A percentile compares a stretch with the other conserved stretches of the same genome.
Conservation (phyloP, 2,797 vertebrate genomes). For the Myotis findleyi region DNA sequence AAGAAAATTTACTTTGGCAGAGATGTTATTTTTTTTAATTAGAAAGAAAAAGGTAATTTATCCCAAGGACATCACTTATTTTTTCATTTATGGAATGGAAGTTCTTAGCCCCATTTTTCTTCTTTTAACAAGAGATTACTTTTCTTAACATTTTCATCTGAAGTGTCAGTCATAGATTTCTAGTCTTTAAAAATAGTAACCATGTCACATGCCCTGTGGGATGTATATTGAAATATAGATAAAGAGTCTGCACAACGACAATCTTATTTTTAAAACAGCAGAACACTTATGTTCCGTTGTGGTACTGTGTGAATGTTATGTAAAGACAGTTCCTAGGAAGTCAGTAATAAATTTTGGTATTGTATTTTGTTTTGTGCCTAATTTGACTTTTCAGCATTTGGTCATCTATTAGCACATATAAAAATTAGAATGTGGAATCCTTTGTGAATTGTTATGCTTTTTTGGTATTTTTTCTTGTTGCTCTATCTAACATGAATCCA, state of each 20-base stretch:
- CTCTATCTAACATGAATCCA: constrained; percentile 49
- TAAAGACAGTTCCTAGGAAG: not conserved
- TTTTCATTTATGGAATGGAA: not conserved
- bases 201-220: not conserved
- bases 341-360: not conserved
- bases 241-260: not conserved
- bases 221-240: not conserved
- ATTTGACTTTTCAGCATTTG: not conserved
- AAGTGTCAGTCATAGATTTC: not conserved
- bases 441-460: not conserved
- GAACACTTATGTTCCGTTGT: not conserved
- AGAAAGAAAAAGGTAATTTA: not conserved
- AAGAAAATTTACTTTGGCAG: not conserved
- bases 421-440: not conserved
- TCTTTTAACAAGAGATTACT: not conserved
- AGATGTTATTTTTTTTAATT: not conserved
- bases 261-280: constrained; percentile 26
- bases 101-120: not conserved
- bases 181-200: not conserved
- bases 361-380: not conserved
- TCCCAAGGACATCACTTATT: not conserved
- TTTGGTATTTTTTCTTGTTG: not conserved
- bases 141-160: not conserved
- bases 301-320: not conserved
- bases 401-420: not conserved